phyloP scores from a whole-genome alignment of 2,797 vertebrate genomes.

The Poeciliopsis infans region DNA sequence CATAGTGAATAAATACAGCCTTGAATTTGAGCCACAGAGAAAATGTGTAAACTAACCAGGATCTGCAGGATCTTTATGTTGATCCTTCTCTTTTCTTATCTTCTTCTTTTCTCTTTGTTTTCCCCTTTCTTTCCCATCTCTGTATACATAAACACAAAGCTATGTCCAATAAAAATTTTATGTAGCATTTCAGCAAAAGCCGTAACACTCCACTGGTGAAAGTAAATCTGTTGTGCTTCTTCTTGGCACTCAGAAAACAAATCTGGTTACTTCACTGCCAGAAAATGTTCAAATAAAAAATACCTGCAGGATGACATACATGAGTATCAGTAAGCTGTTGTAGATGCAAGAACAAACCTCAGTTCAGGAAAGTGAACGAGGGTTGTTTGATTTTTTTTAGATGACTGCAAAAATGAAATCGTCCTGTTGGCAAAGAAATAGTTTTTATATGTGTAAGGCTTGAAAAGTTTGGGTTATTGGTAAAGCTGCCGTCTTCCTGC shows the following conservation, averaged over 20 bases:
- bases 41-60: constrained; percentile 32
- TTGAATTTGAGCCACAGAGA: constrained; percentile 39
- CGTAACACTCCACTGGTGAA: background rate
- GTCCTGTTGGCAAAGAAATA: background rate
- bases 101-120: background rate
- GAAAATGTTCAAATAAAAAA: background rate
- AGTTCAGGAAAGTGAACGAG: constrained; percentile 14
- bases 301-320: constrained; percentile 51
- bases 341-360: constrained; percentile 6
- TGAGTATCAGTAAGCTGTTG: constrained; percentile 50
- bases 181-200: background rate
- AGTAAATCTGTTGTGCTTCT: background rate
- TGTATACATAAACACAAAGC: background rate
- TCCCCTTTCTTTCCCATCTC: background rate
- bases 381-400: constrained; percentile 27
- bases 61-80: constrained; percentile 31
- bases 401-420: constrained; percentile 27
- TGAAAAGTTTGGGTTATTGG: background rate
- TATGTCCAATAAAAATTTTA: background rate
- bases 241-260: background rate
- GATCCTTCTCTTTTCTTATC: background rate
- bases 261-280: background rate
- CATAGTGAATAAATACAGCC: constrained; percentile 71
- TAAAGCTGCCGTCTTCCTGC: background rate
- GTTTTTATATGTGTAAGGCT: background rate